phyloP scores from a whole-genome alignment of 2,888 invertebrate species.

The Xestia c-nigrum region DNA sequence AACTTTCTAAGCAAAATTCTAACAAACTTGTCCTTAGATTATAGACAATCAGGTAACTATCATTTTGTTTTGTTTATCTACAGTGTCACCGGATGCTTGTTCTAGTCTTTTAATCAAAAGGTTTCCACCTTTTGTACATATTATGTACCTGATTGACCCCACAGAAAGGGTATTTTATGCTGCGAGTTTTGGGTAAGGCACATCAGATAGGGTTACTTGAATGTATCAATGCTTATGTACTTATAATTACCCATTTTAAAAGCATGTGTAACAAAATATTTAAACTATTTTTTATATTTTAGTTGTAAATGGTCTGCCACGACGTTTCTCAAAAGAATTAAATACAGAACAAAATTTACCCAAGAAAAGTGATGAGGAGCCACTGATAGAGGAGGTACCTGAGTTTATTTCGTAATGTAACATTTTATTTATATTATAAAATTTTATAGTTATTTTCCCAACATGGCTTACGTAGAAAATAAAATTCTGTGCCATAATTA shows the following conservation, averaged over 20 bases:
- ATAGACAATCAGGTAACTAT: slow-evolving; percentile 24
- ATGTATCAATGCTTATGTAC: background rate
- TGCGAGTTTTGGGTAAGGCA: background rate
- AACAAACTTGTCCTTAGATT: slow-evolving; percentile 70
- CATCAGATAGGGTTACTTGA: background rate
- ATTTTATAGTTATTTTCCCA: background rate
- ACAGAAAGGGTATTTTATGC: background rate
- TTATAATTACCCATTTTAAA: background rate
- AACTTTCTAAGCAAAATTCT: slow-evolving; percentile 73
- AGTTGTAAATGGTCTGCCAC: slow-evolving; percentile 68
- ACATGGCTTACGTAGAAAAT: slow-evolving; percentile 20
- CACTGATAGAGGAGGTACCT: slow-evolving; percentile 71
- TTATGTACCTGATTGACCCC: no score
- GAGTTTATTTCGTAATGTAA: background rate
- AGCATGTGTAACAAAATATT: background rate
- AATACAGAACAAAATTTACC: slow-evolving; percentile 35
- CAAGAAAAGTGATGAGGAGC: slow-evolving; percentile 68
- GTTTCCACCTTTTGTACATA: background rate
- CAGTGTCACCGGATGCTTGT: background rate
- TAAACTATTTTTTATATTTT: slow-evolving; percentile 45
- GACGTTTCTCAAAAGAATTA: slow-evolving; percentile 57
- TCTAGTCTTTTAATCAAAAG: background rate
- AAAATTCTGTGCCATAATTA: slow-evolving; percentile 30
- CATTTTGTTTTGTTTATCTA: slow-evolving; percentile 9
- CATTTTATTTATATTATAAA: background rate